These are phyloP conservation scores for Diarsia dahlii DNA, from an alignment of 2,888 invertebrate species.

Conservation along the genomic window DNA sequence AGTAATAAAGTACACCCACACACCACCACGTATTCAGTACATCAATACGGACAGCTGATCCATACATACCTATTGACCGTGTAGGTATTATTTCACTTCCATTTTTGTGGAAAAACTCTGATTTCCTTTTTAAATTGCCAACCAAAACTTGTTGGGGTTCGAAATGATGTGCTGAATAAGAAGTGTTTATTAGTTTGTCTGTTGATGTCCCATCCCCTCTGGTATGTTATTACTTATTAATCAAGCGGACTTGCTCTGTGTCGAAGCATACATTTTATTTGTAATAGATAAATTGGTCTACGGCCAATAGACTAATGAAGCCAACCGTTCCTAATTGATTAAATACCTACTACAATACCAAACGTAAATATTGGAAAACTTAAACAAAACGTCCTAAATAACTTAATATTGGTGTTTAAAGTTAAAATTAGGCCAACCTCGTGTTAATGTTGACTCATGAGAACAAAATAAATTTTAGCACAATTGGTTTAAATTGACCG, in stretches of 20 bases:
- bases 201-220: neutral
- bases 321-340: neutral
- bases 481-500: slow-evolving; percentile 70
- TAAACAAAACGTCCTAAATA: slow-evolving; percentile 39
- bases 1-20: neutral
- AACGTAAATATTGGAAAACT: neutral
- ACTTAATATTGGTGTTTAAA: slow-evolving; percentile 47
- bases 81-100: neutral
- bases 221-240: slow-evolving; percentile 5
- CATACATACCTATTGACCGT: neutral
- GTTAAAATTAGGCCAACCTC: slow-evolving; percentile 54
- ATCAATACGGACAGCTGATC: neutral
- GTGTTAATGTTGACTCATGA: slow-evolving; percentile 63
- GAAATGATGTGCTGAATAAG: too few species aligned
- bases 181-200: neutral
- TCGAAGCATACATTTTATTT: neutral
- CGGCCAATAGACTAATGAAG: neutral
- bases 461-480: slow-evolving; percentile 53
- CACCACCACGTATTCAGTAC: neutral
- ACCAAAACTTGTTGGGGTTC: too few species aligned
- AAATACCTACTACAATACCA: neutral
- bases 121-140: too few species aligned
- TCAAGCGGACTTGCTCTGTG: neutral
- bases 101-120: neutral
- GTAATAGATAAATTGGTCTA: neutral